A percentile compares a stretch with the other conserved stretches of the same genome.
Evolutionary conservation across 2,888 invertebrate genomes (phyloP).

Genomic region (Eremobia ochroleuca): DNA sequence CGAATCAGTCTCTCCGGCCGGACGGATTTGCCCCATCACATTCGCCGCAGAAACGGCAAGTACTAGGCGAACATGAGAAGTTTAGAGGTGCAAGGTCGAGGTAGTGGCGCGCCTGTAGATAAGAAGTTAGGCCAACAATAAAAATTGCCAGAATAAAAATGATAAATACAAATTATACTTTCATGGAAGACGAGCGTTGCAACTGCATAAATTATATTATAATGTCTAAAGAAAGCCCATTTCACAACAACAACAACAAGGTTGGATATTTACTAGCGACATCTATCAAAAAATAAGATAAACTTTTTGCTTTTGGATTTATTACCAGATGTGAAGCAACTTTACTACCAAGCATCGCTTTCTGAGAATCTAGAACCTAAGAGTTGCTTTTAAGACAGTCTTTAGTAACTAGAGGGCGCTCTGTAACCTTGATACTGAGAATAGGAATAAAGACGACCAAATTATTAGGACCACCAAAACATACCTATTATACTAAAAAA

Average conservation of each 20-base stretch:
- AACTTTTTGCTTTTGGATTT: neutral
- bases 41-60: slow-evolving; percentile 35
- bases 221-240: neutral
- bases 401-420: slow-evolving; percentile 29
- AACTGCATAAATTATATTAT: neutral
- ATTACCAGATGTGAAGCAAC: neutral
- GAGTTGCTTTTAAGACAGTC: neutral
- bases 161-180: neutral
- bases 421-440: neutral
- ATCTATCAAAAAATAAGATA: slow-evolving; percentile 10
- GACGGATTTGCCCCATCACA: slow-evolving; percentile 54
- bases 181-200: neutral
- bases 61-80: slow-evolving; percentile 58
- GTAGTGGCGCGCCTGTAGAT: neutral
- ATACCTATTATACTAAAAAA: no score
- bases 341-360: neutral
- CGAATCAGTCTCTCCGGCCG: neutral
- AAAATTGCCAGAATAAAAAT: neutral
- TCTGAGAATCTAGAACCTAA: neutral
- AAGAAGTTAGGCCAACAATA: neutral
- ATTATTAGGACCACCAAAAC: neutral
- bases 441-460: no score
- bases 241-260: no score
- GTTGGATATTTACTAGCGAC: slow-evolving; percentile 1
- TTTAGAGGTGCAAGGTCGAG: slow-evolving; percentile 2